Base-by-base conservation (phyloP, 2,888 invertebrate species). In the Acleris sparsana region DNA sequence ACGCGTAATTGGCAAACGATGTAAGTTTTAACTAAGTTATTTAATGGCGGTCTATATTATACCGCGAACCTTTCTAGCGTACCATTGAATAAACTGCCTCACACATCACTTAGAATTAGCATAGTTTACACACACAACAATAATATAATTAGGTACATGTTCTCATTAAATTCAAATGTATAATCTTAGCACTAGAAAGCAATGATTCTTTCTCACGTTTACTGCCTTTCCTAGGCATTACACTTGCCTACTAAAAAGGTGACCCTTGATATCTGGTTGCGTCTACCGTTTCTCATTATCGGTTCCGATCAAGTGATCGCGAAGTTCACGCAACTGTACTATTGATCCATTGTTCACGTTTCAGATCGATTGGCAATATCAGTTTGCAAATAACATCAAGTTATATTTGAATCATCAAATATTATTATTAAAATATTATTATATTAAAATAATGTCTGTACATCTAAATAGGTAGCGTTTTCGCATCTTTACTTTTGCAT, bases 281-380 rank as follows among this genome's bases (percentile, higher is more conserved):
- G 73, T 78, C 62, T 63, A 62, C 64, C 64, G 62, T 78, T 77
- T 77, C 77, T 78, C 73, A 78, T 81, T 80, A 70, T 77, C 75
- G 76, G 80, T 74, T 76, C 67, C 78, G 79, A 84, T 86, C 84
- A 82, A 82, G 77, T 80, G 77, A 79, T 78, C 79, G 77, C 75
- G 79, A 82, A 84, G 82, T 84, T 81, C 84, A 79, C 83, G 86
- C 85, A 87, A 87, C 89, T 85, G 87, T 87, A 87, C 83, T 80
- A 73, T 83, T 88, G 86, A 89, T 84, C 78, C 78, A 88, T 88
- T 87, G 88, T 90, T 88, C 89, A 88, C 87, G 88, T 85, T 88
- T 86, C 83, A 82, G 84, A 89, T 88, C 86, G 84, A 85, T 85
- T 81, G 78, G 82, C 83, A 86, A 79, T 77, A 73, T 83, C 81